phyloP scores from a whole-genome alignment of 2,888 invertebrate species.

The Tinea semifulvella region DNA sequence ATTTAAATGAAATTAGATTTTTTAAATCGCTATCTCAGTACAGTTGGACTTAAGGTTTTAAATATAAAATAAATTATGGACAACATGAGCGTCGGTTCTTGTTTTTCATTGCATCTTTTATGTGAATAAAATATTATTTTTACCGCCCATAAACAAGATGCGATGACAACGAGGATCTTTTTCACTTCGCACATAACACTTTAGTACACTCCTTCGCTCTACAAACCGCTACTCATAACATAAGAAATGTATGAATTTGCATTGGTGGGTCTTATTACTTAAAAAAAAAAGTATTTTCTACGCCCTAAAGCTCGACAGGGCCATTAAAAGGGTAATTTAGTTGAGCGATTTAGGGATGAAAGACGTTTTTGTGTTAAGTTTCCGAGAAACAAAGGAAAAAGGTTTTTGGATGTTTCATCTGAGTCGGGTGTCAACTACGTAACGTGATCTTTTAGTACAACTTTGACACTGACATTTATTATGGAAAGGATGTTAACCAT shows the following conservation, averaged over 20 bases:
- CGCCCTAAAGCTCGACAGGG: not conserved
- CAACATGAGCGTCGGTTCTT: slow-evolving; percentile 2
- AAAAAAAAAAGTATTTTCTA: not conserved
- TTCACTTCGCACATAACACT: slow-evolving; percentile 36
- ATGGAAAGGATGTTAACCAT: not conserved
- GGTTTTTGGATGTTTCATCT: slow-evolving; percentile 4
- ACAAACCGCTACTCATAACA: not conserved
- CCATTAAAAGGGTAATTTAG: slow-evolving; percentile 2
- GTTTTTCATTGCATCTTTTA: slow-evolving; percentile 9
- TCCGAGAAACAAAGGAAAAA: slow-evolving; percentile 10
- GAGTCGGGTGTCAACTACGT: slow-evolving; percentile 1
- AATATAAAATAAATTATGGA: not conserved
- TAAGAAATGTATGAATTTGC: not conserved
- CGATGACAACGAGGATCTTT: slow-evolving; percentile 52
- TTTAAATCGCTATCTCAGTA: not conserved
- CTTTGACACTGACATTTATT: not conserved
- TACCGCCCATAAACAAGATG: slow-evolving; percentile 36
- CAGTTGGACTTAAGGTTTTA: not conserved
- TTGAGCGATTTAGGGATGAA: not conserved
- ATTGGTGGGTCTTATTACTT: not conserved
- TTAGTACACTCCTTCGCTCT: slow-evolving; percentile 29
- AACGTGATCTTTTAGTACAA: slow-evolving; percentile 9
- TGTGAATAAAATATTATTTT: slow-evolving; percentile 10
- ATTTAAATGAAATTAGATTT: not conserved
- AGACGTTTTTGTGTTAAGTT: not conserved